Evolutionary conservation across 1,140 invertebrate species (phyloP), one percentile per base, ranked within the genome.

Genomic region (Contarinia nasturtii): DNA sequence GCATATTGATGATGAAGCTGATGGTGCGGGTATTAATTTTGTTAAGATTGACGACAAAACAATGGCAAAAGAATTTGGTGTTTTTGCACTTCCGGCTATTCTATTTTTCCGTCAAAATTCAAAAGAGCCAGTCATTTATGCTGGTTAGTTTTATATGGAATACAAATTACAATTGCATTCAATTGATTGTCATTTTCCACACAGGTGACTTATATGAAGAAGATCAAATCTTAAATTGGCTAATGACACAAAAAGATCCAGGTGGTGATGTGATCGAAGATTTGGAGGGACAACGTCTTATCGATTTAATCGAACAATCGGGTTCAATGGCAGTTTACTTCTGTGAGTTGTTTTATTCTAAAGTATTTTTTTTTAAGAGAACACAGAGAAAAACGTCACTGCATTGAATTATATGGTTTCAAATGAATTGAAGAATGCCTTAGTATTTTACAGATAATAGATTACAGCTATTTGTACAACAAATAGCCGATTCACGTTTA

Each of bases 1-100:
- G 59, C 85, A 91, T 56, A 92, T 94, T 51, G 89, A 94, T 56
- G 89, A 93, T 56, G 86, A 91, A 53, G 86, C 86, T 1, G 88
- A 91, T 60, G 73, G 77, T n/a, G 86, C 85, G 36, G 88, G 87
- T 36, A 92, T 93, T 45, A 86, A 92, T 57, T 93, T 93, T 55
- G 86, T 94, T 0, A 90, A 91, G 64, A 82, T 93, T 51, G 84
- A 90, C 51, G 89, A 93, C 56, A 81, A 82, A 53, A 72, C 80
- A 47, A 72, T 92, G 65, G 79, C 88, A 2, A 89, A 89, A 60
- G 79, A 89, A 50, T 81, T 76, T 52, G 86, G 86, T 17, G 85
- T 91, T 1, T 90, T 87, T 53, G 86, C 87, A 1, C 65, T 93
- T 41, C 90, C 90, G 2, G 86, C 83, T 1, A 80, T 93, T 49